phyloP scores from a whole-genome alignment of 2,113 vertebrate species.

The Fulmarus glacialis region DNA sequence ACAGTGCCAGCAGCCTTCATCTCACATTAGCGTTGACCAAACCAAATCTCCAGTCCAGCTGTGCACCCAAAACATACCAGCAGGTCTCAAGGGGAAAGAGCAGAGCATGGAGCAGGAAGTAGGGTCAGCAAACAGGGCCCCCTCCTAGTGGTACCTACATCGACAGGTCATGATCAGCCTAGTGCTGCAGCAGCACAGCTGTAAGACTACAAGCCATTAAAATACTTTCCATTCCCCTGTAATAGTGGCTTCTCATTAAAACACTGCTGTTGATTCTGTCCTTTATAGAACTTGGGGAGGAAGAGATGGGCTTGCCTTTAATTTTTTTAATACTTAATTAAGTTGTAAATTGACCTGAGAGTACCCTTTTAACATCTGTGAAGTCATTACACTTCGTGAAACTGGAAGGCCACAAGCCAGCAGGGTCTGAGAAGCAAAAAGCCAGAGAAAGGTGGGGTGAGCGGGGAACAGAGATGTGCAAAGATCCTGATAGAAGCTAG shows the following conservation, averaged over 20 bases:
- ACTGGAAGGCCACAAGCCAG: background rate
- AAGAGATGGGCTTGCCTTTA: background rate
- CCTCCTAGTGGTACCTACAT: background rate
- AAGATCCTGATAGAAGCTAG: background rate
- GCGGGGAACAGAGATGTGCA: background rate
- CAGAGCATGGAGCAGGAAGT: background rate
- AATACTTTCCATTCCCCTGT: background rate
- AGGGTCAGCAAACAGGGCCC: background rate
- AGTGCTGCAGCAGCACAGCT: background rate
- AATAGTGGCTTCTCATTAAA: background rate
- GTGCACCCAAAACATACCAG: background rate
- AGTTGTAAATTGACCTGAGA: background rate
- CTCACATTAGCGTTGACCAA: background rate
- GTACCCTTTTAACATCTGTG: background rate
- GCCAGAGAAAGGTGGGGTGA: background rate
- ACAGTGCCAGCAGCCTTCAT: background rate
- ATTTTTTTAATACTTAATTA: background rate
- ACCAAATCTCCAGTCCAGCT: background rate
- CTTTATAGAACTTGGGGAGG: background rate
- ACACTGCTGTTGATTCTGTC: background rate
- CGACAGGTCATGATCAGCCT: rapidly evolving
- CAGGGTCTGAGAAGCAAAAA: background rate
- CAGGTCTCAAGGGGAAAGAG: background rate
- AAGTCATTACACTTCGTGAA: background rate
- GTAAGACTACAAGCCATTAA: background rate